These are phyloP conservation scores for Drosophila malerkotliana DNA, from an alignment of 1,140 invertebrate genomes.

Conservation along the genomic window DNA sequence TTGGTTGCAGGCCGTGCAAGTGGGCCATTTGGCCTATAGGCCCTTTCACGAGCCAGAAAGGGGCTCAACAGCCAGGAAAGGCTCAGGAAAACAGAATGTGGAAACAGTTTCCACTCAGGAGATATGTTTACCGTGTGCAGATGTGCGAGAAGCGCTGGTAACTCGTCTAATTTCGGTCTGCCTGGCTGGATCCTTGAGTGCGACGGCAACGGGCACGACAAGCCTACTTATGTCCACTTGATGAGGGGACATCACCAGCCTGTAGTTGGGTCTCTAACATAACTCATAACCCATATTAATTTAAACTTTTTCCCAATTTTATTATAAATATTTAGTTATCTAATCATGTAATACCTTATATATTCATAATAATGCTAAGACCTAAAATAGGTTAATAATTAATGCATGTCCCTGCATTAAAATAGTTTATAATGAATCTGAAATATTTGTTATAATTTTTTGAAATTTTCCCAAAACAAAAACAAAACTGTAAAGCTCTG, in stretches of 20 bases:
- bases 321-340: too few relatives aligned
- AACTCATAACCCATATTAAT: background rate
- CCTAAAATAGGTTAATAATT: too few relatives aligned
- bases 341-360: too few relatives aligned
- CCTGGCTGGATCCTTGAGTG: conserved; percentile 40
- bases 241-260: conserved; percentile 20
- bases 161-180: conserved; percentile 51
- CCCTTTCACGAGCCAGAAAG: conserved; percentile 30
- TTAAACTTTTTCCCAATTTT: too few relatives aligned
- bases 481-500: background rate
- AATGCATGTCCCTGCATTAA: too few relatives aligned
- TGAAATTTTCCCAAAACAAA: background rate
- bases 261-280: background rate
- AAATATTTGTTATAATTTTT: too few relatives aligned
- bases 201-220: conserved; percentile 29
- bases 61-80: background rate
- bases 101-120: conserved; percentile 63
- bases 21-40: conserved; percentile 46
- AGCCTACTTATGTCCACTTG: conserved; percentile 70
- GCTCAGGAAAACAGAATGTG: conserved; percentile 42
- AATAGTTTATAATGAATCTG: too few relatives aligned
- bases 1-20: conserved; percentile 42
- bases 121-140: conserved; percentile 68
- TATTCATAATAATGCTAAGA: too few relatives aligned
- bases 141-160: conserved; percentile 46